phyloP scores from a whole-genome alignment of 2,888 invertebrate species.

The Apodemia duryi region DNA sequence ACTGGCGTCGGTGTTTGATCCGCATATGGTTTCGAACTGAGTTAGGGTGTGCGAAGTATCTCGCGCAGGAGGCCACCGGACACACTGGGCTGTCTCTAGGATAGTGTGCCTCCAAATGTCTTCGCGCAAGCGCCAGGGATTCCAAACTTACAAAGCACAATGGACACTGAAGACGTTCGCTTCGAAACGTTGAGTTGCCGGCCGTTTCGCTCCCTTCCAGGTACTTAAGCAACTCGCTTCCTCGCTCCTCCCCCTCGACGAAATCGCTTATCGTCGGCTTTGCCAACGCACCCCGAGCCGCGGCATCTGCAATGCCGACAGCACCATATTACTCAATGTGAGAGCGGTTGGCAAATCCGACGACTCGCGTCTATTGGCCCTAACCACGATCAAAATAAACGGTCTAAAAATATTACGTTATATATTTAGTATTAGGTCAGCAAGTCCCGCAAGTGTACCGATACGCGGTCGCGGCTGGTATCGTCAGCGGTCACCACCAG shows the following conservation, averaged over 20 bases:
- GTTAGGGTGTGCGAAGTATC: slow-evolving; percentile 90
- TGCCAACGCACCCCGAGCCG: slow-evolving; percentile 49
- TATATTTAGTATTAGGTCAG: slow-evolving; percentile 36
- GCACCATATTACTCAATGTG: slow-evolving; percentile 53
- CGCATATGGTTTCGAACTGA: slow-evolving; percentile 93
- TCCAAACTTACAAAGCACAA: slow-evolving; percentile 84
- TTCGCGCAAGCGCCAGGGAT: slow-evolving; percentile 83
- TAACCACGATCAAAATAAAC: slow-evolving; percentile 47
- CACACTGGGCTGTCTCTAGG: slow-evolving; percentile 91
- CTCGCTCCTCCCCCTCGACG: slow-evolving; percentile 49
- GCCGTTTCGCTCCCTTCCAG: slow-evolving; percentile 36
- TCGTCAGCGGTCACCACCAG: slow-evolving; percentile 23
- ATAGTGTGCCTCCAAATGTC: slow-evolving; percentile 90
- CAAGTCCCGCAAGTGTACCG: slow-evolving; percentile 30
- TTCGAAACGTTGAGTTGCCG: slow-evolving; percentile 33
- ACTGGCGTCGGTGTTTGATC: slow-evolving; percentile 88
- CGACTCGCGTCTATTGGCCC: slow-evolving; percentile 37
- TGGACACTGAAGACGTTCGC: slow-evolving; percentile 80
- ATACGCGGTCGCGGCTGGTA: slow-evolving; percentile 28
- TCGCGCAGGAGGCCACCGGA: slow-evolving; percentile 87
- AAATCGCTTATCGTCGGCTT: slow-evolving; percentile 45
- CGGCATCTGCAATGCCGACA: slow-evolving; percentile 81
- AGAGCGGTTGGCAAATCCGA: slow-evolving; percentile 57
- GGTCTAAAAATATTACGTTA: slow-evolving; percentile 57
- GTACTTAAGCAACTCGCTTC: slow-evolving; percentile 45